Conservation (phyloP, 2,888 invertebrate genomes). For the Andrena camellia region DNA sequence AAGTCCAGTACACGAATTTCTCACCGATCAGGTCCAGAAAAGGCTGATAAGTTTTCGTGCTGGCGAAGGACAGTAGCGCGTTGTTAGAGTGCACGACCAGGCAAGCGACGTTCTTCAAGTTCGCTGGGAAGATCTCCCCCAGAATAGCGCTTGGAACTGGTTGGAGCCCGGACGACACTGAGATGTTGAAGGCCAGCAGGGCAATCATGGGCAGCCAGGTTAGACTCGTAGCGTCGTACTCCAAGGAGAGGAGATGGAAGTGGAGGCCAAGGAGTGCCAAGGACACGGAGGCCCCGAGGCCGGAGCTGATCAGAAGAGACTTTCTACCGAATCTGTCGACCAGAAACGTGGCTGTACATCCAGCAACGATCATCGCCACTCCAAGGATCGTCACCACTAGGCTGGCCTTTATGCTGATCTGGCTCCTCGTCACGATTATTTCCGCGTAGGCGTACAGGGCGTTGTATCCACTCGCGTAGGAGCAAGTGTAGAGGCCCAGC, state of each 20-base stretch:
- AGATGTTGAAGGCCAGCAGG: conserved; percentile 74
- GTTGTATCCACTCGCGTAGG: conserved; percentile 85
- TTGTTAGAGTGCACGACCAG: conserved; percentile 72
- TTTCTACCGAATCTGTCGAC: conserved; percentile 86
- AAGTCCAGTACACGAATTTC: conserved; percentile 79
- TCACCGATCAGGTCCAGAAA: conserved; percentile 77
- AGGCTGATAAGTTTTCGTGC: conserved; percentile 78
- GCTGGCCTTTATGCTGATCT: conserved; percentile 80
- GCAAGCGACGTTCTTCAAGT: conserved; percentile 78
- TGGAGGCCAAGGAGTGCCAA: conserved; percentile 77
- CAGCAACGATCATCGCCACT: conserved; percentile 85
- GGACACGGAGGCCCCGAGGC: conserved; percentile 80
- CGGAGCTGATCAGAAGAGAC: conserved; percentile 85
- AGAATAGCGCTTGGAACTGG: conserved; percentile 79
- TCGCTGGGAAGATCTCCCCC: conserved; percentile 81
- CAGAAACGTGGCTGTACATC: conserved; percentile 82
- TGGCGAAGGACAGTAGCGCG: conserved; percentile 75
- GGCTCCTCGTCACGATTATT: conserved; percentile 82
- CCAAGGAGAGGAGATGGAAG: conserved; percentile 74
- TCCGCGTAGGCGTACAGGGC: conserved; percentile 84
- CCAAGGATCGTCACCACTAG: conserved; percentile 86
- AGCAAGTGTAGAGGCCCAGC: conserved; percentile 85
- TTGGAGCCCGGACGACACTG: conserved; percentile 75
- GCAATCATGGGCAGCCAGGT: conserved; percentile 78
- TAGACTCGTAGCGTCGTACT: conserved; percentile 53